phyloP scores from a whole-genome alignment of 2,888 invertebrate genomes.

The Polia nebulosa region DNA sequence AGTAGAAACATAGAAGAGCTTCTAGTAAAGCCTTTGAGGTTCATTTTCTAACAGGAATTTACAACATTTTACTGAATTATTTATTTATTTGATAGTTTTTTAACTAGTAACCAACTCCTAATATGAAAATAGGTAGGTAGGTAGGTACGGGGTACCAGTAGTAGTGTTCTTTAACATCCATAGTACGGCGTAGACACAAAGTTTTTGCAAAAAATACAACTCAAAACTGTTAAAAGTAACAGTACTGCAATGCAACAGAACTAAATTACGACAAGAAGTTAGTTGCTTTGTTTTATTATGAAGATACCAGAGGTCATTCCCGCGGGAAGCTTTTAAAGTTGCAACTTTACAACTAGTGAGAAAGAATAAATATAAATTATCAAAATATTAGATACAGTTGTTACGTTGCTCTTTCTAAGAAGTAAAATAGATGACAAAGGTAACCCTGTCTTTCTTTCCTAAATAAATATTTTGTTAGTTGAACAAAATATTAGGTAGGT shows the following conservation, averaged over 20 bases:
- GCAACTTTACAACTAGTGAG: constrained; percentile 1
- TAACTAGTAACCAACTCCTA: no score
- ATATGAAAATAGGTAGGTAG: no score
- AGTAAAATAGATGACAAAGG: background rate
- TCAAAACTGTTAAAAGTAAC: background rate
- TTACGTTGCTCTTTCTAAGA: background rate
- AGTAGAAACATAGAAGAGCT: background rate
- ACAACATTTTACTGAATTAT: no score
- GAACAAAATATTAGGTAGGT: background rate
- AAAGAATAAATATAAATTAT: background rate
- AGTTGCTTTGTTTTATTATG: constrained; percentile 23
- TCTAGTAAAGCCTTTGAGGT: background rate
- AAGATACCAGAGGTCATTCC: constrained; percentile 26
- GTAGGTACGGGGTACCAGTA: no score
- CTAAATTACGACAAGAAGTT: constrained; percentile 10
- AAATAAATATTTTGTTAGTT: no score
- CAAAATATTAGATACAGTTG: background rate
- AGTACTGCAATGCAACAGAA: constrained; percentile 25
- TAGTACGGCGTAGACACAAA: no score
- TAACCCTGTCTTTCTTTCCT: background rate
- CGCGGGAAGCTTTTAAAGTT: background rate
- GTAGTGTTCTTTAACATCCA: no score
- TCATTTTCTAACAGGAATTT: background rate
- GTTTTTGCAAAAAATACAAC: no score
- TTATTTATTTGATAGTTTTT: no score